These are phyloP conservation scores for Drosophila cognata DNA, from an alignment of 2,888 invertebrate species.

Conservation along the genomic window DNA sequence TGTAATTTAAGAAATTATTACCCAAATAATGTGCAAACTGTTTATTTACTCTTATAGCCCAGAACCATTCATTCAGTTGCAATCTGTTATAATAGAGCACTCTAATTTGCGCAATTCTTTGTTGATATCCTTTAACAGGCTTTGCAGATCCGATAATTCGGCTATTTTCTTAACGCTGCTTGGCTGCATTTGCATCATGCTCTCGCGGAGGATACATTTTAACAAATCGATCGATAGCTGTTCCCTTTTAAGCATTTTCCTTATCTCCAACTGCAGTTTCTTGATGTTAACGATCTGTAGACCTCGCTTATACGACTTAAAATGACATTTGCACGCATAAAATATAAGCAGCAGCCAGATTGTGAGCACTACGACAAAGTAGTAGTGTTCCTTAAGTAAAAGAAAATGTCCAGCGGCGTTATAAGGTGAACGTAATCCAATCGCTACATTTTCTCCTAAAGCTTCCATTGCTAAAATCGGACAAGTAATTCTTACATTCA, in stretches of 20 bases:
- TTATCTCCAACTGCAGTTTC: constrained; percentile 34
- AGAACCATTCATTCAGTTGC: constrained; percentile 1
- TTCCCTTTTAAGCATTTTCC: constrained; percentile 41
- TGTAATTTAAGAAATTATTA: constrained; percentile 23
- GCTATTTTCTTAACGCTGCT: not conserved
- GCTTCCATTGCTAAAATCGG: constrained; percentile 3
- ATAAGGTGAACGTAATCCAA: not conserved
- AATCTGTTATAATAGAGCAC: not conserved
- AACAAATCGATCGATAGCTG: constrained; percentile 21
- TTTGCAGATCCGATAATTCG: constrained; percentile 16
- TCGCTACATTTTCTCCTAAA: not conserved
- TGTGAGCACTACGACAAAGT: constrained; percentile 13
- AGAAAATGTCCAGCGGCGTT: not conserved
- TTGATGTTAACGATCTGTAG: constrained; percentile 20
- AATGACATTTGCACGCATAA: constrained; percentile 20
- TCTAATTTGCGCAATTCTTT: constrained; percentile 24
- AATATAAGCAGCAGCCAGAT: constrained; percentile 39
- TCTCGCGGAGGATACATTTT: constrained; percentile 18
- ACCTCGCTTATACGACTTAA: constrained; percentile 2
- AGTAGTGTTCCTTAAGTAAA: not conserved
- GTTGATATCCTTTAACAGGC: constrained; percentile 21
- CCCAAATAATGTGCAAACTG: constrained; percentile 5
- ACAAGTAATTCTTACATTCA: not conserved
- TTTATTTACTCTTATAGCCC: constrained; percentile 25
- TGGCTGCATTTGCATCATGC: constrained; percentile 3